Evolutionary conservation across 2,113 vertebrate species (phyloP).

Genomic region (Plecotus auritus): DNA sequence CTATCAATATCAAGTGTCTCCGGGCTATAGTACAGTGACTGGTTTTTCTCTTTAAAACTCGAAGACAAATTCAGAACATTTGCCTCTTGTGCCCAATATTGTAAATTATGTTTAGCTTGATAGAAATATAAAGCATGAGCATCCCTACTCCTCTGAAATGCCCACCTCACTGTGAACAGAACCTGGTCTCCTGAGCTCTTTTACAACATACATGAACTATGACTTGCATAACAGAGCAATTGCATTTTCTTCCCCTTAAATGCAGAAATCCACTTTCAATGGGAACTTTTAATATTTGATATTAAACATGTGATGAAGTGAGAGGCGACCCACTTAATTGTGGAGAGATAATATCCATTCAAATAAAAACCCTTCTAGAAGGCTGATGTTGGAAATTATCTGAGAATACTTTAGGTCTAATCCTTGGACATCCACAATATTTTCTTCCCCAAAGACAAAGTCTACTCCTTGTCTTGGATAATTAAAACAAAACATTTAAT

Average conservation of each 20-base stretch:
- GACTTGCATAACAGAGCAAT: neutral
- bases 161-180: neutral
- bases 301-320: neutral
- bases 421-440: neutral
- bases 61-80: neutral
- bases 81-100: neutral
- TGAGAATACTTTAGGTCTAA: neutral
- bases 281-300: conserved; percentile 1
- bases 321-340: neutral
- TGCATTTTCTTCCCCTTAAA: neutral
- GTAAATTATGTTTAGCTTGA: neutral
- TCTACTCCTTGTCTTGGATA: neutral
- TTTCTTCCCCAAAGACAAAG: neutral
- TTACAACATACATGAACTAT: neutral
- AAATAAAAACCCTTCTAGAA: neutral
- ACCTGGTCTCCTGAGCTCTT: neutral
- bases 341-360: neutral
- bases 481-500: neutral
- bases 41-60: neutral
- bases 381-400: neutral
- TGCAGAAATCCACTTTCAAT: neutral
- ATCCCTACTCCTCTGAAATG: neutral
- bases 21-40: neutral
- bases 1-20: neutral
- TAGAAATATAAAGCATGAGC: neutral